phyloP scores from a whole-genome alignment of 2,888 invertebrate genomes.

The Argyra leucocephala region DNA sequence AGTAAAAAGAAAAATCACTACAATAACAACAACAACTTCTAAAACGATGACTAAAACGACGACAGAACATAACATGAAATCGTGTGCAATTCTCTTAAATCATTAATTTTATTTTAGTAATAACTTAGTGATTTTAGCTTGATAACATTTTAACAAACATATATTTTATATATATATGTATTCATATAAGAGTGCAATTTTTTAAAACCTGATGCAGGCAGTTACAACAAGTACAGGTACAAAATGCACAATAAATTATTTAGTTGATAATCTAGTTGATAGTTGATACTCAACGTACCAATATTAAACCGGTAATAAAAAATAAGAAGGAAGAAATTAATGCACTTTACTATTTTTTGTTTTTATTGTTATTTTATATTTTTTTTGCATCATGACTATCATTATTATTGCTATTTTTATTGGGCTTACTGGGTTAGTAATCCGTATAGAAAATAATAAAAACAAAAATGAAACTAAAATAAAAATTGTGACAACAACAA shows the following conservation, averaged over 20 bases:
- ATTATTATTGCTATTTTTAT: background rate
- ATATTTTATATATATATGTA: background rate
- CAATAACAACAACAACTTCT: too few species aligned
- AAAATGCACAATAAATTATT: background rate
- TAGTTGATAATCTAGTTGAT: too few species aligned
- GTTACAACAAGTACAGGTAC: background rate
- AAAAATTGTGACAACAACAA: too few species aligned
- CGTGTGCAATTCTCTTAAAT: background rate
- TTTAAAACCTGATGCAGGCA: background rate
- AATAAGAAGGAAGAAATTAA: background rate
- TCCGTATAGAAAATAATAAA: background rate
- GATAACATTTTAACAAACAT: constrained; percentile 2
- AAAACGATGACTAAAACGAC: background rate
- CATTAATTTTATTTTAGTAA: constrained; percentile 3
- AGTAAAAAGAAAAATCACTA: too few species aligned
- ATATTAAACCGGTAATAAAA: background rate
- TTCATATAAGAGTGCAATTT: background rate
- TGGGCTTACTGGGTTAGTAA: constrained; percentile 4
- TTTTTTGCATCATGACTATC: background rate
- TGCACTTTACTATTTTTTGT: background rate
- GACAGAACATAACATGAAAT: background rate
- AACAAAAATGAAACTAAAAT: background rate
- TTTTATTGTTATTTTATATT: too few species aligned
- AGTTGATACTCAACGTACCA: too few species aligned
- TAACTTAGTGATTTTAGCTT: background rate